Conservation (phyloP, 2,888 invertebrate species). For the Eucera pruinosa region DNA sequence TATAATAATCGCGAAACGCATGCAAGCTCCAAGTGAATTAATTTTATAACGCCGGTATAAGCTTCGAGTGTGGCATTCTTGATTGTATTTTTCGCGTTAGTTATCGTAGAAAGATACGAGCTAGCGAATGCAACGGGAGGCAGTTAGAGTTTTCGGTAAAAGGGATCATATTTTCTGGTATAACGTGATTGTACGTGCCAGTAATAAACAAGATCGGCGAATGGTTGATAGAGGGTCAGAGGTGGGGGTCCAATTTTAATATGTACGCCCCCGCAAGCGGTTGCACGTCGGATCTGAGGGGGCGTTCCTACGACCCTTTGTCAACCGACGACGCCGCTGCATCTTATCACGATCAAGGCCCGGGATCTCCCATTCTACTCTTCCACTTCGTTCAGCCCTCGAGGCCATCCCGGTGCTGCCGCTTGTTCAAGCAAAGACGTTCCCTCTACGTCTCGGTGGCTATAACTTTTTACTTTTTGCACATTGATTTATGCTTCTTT, state of each 20-base stretch:
- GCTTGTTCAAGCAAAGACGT: constrained; percentile 73
- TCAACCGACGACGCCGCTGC: constrained; percentile 81
- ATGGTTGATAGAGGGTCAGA: constrained; percentile 59
- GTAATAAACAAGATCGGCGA: constrained; percentile 76
- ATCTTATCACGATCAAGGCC: constrained; percentile 80
- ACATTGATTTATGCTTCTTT: constrained; percentile 62
- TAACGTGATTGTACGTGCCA: constrained; percentile 60
- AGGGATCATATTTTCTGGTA: constrained; percentile 64
- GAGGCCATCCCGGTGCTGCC: constrained; percentile 72
- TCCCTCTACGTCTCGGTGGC: constrained; percentile 66
- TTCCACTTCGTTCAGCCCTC: constrained; percentile 69
- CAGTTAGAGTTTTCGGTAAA: constrained; percentile 35
- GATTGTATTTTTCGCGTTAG: background rate
- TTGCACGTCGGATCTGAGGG: constrained; percentile 79
- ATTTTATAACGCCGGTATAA: background rate
- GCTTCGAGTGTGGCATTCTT: background rate
- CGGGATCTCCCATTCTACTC: constrained; percentile 73
- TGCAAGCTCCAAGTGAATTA: too few relatives aligned
- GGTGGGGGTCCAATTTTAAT: constrained; percentile 76
- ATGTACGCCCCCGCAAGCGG: constrained; percentile 81
- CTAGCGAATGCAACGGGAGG: constrained; percentile 14
- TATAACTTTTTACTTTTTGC: constrained; percentile 74
- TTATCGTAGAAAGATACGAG: background rate
- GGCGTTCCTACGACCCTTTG: constrained; percentile 82
- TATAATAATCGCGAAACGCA: too few relatives aligned